Percentiles rank a stretch among this genome's conserved stretches.
phyloP scores from a whole-genome alignment of 2,797 vertebrate species.

The Catostomus latipinnis region DNA sequence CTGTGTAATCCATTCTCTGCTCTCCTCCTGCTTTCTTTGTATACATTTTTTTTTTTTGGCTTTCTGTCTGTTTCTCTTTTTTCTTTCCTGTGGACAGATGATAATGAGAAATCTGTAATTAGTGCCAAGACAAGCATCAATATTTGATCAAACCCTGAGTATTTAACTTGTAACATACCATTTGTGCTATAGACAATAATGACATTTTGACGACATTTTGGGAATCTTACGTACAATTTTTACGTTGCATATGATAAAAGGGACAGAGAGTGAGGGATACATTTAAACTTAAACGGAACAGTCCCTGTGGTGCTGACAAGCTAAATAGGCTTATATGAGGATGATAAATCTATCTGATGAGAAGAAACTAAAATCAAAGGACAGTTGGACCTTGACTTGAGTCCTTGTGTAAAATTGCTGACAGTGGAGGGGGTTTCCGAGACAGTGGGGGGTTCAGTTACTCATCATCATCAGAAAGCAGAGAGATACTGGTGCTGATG shows the following conservation, averaged over 20 bases:
- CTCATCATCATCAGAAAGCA: constrained; percentile 50
- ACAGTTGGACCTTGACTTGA: constrained; percentile 29
- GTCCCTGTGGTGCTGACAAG: not conserved
- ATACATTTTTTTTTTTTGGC: constrained; percentile 10
- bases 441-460: constrained; percentile 35
- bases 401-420: constrained; percentile 25
- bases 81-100: constrained; percentile 6
- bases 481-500: constrained; percentile 30
- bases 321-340: not conserved
- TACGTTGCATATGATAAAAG: too few species aligned
- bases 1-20: constrained; percentile 7
- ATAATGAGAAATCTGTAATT: not conserved
- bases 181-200: too few species aligned
- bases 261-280: too few species aligned
- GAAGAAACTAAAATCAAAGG: constrained; percentile 20
- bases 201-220: too few species aligned
- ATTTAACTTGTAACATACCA: not conserved
- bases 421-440: constrained; percentile 2
- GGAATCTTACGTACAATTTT: too few species aligned
- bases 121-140: too few species aligned
- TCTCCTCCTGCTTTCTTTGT: constrained; percentile 26
- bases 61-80: constrained; percentile 7
- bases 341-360: constrained; percentile 18
- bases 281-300: not conserved
- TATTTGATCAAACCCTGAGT: not conserved